Evolutionary conservation across 2,113 vertebrate species (phyloP).

Genomic region (Neodontobutis hainanensis): DNA sequence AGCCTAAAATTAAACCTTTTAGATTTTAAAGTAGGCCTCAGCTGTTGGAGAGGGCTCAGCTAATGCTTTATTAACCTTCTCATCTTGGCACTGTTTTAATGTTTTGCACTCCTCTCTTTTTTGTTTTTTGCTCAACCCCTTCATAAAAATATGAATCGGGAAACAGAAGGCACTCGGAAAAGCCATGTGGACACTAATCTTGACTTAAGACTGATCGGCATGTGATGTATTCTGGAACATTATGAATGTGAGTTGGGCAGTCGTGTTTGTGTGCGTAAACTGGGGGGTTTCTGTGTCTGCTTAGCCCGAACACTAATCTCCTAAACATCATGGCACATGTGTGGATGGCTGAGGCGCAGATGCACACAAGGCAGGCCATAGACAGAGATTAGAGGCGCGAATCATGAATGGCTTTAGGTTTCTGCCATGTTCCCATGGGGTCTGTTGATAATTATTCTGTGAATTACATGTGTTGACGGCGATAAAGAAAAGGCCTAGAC

Average conservation of each 20-base stretch:
- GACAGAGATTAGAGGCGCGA: constrained; percentile 51
- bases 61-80: constrained; percentile 18
- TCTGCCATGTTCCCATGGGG: constrained; percentile 16
- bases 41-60: constrained; percentile 38
- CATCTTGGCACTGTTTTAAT: constrained; percentile 45
- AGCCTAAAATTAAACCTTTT: constrained; percentile 43
- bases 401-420: constrained; percentile 65
- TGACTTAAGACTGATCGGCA: constrained; percentile 53
- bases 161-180: constrained; percentile 35
- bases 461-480: neutral
- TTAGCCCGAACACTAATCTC: constrained; percentile 60
- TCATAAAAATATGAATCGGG: constrained; percentile 66
- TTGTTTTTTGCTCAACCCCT: constrained; percentile 17
- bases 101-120: constrained; percentile 29
- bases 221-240: constrained; percentile 58
- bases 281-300: constrained; percentile 20
- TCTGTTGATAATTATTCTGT: constrained; percentile 38
- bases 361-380: constrained; percentile 19
- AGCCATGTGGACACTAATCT: constrained; percentile 52
- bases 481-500: neutral
- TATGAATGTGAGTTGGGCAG: constrained; percentile 62
- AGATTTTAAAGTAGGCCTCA: constrained; percentile 53
- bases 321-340: constrained; percentile 55
- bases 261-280: constrained; percentile 36
- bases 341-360: constrained; percentile 44